phyloP scores from a whole-genome alignment of 2,888 invertebrate genomes.

The Amphiduros pacificus region DNA sequence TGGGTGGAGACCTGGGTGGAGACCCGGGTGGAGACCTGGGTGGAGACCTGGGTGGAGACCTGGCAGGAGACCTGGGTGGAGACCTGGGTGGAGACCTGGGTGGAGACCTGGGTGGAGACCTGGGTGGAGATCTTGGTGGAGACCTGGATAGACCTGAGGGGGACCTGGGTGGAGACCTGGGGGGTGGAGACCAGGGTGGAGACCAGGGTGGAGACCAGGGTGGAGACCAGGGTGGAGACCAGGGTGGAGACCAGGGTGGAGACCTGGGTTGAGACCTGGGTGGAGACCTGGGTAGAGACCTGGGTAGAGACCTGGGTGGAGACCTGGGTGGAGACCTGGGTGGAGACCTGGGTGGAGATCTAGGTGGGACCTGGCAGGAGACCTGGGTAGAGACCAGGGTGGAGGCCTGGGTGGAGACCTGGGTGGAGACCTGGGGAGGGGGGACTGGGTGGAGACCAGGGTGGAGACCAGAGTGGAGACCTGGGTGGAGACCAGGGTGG shows the following conservation, averaged over 20 bases:
- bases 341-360: background rate
- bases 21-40: background rate
- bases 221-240: background rate
- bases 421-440: no score
- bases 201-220: background rate
- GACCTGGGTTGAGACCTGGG: background rate
- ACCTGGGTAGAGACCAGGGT: background rate
- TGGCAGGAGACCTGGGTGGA: background rate
- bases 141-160: background rate
- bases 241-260: background rate
- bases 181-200: background rate
- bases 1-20: background rate
- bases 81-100: background rate
- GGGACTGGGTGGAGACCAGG: no score
- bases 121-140: background rate
- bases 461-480: no score
- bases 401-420: no score
- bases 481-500: no score
- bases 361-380: background rate
- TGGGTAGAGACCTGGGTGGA: background rate
- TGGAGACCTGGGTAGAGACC: background rate
- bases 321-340: background rate
- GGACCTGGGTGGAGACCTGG: background rate
- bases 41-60: background rate
- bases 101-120: background rate